A percentile compares a stretch with the other conserved stretches of the same genome.
These are phyloP conservation scores for Numenius phaeopus DNA, from an alignment of 2,797 vertebrate species.

Conservation along the genomic window DNA sequence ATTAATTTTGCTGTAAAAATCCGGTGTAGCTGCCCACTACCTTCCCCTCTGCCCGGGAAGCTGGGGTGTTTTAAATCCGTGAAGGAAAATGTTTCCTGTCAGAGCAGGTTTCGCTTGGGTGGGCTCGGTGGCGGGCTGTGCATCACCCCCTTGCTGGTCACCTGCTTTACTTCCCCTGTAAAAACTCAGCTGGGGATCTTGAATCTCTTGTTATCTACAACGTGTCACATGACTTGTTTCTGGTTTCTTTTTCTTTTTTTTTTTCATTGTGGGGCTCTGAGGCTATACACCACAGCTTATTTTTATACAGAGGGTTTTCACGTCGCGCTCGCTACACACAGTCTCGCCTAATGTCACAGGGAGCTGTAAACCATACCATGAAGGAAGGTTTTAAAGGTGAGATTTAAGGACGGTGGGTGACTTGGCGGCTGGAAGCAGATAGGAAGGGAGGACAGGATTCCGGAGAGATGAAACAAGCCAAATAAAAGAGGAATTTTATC, in stretches of 20 bases:
- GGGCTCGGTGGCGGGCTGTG: neutral
- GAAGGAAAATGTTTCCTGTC: neutral
- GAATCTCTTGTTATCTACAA: accelerated
- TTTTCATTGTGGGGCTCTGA: neutral
- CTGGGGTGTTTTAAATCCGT: neutral
- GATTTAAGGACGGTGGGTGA: neutral
- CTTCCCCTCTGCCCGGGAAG: neutral
- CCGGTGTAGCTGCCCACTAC: neutral
- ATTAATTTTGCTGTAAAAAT: neutral
- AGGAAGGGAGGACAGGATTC: neutral
- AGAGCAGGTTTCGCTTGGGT: neutral
- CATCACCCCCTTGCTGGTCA: neutral
- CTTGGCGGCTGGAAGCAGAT: neutral
- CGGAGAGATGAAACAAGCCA: neutral
- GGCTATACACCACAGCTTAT: neutral
- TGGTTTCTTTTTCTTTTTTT: neutral
- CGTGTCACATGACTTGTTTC: neutral
- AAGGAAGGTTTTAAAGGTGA: neutral
- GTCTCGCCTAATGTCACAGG: neutral
- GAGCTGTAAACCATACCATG: accelerated
- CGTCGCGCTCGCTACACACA: accelerated
- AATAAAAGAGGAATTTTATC: neutral
- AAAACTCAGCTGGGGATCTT: neutral
- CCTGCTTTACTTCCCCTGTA: neutral
- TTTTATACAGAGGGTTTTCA: neutral